Percentiles rank a stretch among this genome's conserved stretches.
Conservation (phyloP, 2,797 vertebrate species). For the Platyrinchus mystaceus region DNA sequence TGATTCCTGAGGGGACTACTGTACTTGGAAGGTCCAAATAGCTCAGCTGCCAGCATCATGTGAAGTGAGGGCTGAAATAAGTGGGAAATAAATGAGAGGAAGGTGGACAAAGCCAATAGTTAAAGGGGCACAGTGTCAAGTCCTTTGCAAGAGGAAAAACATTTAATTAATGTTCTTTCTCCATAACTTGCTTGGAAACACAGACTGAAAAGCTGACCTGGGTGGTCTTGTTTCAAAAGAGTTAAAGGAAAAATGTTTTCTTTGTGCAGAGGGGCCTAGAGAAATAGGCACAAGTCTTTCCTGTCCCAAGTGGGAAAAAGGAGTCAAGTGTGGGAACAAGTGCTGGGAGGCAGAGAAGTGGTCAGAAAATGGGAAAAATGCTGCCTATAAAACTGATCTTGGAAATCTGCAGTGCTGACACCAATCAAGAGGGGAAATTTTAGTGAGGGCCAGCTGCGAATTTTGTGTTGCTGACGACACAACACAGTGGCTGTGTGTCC, state of each 20-base stretch:
- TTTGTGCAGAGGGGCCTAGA: neutral
- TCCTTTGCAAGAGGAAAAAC: neutral
- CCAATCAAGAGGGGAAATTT: neutral
- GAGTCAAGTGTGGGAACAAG: neutral
- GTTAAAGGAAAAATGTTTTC: neutral
- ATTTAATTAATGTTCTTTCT: constrained; percentile 15
- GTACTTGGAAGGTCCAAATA: neutral
- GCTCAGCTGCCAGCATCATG: neutral
- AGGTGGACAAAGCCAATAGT: neutral
- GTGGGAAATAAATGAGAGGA: constrained; percentile 34
- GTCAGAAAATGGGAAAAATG: neutral
- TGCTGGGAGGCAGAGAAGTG: neutral
- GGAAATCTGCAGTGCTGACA: neutral
- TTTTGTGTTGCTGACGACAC: neutral
- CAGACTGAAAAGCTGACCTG: constrained; percentile 33
- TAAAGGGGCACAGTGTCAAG: neutral
- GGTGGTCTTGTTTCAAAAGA: constrained; percentile 37
- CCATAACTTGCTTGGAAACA: constrained; percentile 22
- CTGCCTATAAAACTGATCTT: neutral
- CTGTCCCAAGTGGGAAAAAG: neutral
- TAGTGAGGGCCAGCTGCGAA: neutral
- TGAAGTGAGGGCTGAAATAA: constrained; percentile 15
- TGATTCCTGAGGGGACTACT: neutral
- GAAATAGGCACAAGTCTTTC: neutral
- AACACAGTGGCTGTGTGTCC: neutral